A percentile compares a stretch with the other conserved stretches of the same genome.
phyloP scores from a whole-genome alignment of 1,140 invertebrate genomes.

The Ceratina calcarata region DNA sequence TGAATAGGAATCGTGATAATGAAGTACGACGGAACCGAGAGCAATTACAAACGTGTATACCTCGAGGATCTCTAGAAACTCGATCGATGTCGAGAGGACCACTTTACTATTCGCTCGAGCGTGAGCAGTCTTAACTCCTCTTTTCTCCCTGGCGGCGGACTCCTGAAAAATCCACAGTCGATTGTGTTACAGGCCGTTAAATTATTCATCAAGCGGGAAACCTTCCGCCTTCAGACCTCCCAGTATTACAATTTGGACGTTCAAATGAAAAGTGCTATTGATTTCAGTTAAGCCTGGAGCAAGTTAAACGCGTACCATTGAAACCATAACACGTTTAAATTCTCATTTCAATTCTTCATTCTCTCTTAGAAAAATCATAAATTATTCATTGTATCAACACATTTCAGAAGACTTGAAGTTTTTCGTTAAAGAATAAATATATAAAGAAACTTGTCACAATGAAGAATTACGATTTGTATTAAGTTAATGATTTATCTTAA shows the following conservation, averaged over 20 bases:
- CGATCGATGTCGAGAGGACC: conserved; percentile 38
- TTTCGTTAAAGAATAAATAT: too few relatives aligned
- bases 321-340: too few relatives aligned
- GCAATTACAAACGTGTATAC: conserved; percentile 13
- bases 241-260: conserved; percentile 22
- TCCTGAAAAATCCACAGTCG: not conserved
- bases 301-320: not conserved
- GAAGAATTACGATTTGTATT: too few relatives aligned
- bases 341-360: too few relatives aligned
- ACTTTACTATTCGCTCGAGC: conserved; percentile 32
- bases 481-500: too few relatives aligned
- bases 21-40: not conserved
- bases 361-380: too few relatives aligned
- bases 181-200: conserved; percentile 40
- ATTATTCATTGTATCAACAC: too few relatives aligned
- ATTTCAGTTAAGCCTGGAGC: conserved; percentile 32
- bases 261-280: conserved; percentile 17
- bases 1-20: not conserved
- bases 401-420: too few relatives aligned
- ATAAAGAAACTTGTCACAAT: too few relatives aligned
- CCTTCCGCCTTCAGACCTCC: conserved; percentile 20
- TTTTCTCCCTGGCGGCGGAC: not conserved
- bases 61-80: conserved; percentile 27
- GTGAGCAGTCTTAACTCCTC: conserved; percentile 34
- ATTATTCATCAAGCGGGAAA: conserved; percentile 47